Percentiles rank a stretch among this genome's conserved stretches.
Conservation (phyloP, 1,140 invertebrate species). For the Marisa cornuarietis region DNA sequence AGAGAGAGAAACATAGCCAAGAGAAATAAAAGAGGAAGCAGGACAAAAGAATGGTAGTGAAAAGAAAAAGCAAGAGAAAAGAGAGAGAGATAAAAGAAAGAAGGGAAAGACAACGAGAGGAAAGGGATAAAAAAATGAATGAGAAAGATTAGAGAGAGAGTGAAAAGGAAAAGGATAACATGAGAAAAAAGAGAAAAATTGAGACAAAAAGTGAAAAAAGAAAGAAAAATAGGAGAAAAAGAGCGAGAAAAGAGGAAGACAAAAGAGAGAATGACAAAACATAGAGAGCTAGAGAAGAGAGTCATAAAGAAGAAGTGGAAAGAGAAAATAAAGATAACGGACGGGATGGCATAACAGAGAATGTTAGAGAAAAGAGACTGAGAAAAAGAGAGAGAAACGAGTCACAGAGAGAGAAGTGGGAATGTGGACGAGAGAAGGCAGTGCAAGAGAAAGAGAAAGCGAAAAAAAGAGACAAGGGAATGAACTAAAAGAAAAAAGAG, state of each 20-base stretch:
- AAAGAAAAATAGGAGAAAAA: background rate
- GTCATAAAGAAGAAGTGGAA: background rate
- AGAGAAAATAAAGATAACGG: background rate
- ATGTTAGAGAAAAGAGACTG: background rate
- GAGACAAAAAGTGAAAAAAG: background rate
- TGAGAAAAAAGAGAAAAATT: background rate
- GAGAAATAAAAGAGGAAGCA: background rate
- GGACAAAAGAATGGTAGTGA: background rate
- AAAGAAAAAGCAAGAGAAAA: background rate
- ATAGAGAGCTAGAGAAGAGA: background rate
- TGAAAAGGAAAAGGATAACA: background rate
- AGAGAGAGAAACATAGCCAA: no score
- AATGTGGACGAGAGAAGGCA: background rate
- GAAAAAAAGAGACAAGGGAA: no score
- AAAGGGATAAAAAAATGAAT: background rate
- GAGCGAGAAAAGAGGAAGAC: background rate
- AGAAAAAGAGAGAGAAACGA: background rate
- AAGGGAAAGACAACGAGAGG: background rate
- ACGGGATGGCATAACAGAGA: background rate
- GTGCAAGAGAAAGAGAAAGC: background rate
- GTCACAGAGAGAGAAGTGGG: background rate
- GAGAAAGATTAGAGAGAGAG: background rate
- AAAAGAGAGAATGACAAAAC: slow-evolving; percentile 1
- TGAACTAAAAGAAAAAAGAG: no score
- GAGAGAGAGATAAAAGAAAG: background rate